Percentiles rank a stretch among this genome's conserved stretches.
These are phyloP conservation scores for Papilio helenus DNA, from an alignment of 1,140 invertebrate genomes.

Conservation along the genomic window DNA sequence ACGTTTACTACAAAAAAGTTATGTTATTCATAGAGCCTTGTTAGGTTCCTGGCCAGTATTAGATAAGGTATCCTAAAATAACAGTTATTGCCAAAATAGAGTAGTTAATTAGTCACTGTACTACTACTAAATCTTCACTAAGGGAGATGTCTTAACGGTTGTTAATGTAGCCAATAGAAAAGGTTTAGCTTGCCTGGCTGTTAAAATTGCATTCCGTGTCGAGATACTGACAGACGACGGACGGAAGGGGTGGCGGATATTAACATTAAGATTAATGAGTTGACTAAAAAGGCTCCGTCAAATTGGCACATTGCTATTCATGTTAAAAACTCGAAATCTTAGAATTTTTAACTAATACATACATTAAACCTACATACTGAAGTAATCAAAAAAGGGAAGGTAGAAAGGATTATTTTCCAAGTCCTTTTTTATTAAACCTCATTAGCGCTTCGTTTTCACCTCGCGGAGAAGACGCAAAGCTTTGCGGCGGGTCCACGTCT, in stretches of 20 bases:
- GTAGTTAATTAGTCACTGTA: too few relatives aligned
- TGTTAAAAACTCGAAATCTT: background rate
- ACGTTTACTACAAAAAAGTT: background rate
- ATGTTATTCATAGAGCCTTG: background rate
- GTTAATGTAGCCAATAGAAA: background rate
- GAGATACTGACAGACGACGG: slow-evolving; percentile 21
- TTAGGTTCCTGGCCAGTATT: background rate
- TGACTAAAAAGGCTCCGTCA: background rate
- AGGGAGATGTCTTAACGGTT: too few relatives aligned
- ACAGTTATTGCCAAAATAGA: too few relatives aligned
- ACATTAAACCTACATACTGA: background rate
- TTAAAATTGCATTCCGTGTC: slow-evolving; percentile 30
- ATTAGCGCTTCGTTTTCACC: background rate
- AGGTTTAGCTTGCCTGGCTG: background rate
- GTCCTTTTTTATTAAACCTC: background rate
- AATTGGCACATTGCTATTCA: background rate
- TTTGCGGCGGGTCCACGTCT: background rate
- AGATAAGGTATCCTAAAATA: too few relatives aligned
- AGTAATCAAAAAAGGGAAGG: background rate
- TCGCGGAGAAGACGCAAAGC: background rate
- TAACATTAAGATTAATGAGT: slow-evolving; percentile 34
- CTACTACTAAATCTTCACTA: too few relatives aligned
- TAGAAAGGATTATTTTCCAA: background rate
- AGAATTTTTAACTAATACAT: background rate
- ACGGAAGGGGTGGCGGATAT: slow-evolving; percentile 30